These are phyloP conservation scores for Anagyrus pseudococci DNA, from an alignment of 2,888 invertebrate genomes.

Conservation along the genomic window DNA sequence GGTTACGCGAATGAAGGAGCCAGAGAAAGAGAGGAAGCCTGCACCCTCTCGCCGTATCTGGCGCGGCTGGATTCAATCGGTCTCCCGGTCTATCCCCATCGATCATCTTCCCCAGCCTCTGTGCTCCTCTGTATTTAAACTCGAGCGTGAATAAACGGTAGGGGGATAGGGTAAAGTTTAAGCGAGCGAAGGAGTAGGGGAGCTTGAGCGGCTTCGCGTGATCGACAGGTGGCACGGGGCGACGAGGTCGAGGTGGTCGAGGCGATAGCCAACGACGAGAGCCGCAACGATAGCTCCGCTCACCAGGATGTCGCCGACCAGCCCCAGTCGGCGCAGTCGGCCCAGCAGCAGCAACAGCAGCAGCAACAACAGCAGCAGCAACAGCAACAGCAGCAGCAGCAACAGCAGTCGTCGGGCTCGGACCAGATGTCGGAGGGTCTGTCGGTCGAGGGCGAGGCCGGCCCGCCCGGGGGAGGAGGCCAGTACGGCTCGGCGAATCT, in stretches of 20 bases:
- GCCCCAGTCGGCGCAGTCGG: too few species aligned
- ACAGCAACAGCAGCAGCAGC: conserved; percentile 18
- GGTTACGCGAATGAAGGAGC: too few species aligned
- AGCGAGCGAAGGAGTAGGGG: too few species aligned
- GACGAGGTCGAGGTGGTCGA: conserved; percentile 74
- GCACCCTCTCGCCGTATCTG: too few species aligned
- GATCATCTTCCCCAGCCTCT: too few species aligned
- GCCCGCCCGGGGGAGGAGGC: background rate
- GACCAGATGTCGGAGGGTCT: conserved; percentile 19
- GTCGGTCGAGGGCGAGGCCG: conserved; percentile 9
- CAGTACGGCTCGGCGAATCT: conserved; percentile 59
- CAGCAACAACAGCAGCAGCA: conserved; percentile 28
- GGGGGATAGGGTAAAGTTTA: too few species aligned
- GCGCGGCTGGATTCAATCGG: too few species aligned
- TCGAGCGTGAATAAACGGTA: too few species aligned
- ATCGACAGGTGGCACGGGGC: conserved; percentile 49
- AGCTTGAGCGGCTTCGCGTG: too few species aligned
- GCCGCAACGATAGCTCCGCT: conserved; percentile 61
- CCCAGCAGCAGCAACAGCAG: conserved; percentile 23
- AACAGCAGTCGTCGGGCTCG: conserved; percentile 10
- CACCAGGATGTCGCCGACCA: conserved; percentile 65
- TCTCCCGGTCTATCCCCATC: too few species aligned
- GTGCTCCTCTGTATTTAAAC: too few species aligned
- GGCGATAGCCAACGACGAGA: conserved; percentile 65
- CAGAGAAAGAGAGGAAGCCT: too few species aligned